These are phyloP conservation scores for Myotis yumanensis DNA, from an alignment of 2,113 vertebrate species.

Conservation along the genomic window DNA sequence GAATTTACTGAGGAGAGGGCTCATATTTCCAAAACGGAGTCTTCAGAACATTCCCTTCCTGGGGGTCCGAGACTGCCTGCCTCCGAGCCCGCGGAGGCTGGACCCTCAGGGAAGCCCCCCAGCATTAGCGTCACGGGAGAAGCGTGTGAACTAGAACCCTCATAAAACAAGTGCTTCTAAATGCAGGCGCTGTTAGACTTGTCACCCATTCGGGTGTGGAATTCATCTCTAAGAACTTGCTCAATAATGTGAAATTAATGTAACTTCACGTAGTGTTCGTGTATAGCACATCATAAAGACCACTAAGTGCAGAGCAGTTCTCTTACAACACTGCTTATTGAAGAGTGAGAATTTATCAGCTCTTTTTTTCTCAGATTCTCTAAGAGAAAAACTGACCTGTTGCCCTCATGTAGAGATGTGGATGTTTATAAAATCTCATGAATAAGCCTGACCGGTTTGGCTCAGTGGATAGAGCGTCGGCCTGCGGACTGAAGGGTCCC, in stretches of 20 bases:
- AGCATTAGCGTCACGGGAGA: not conserved
- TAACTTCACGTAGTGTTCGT: conserved; percentile 11
- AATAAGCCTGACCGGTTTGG: not conserved
- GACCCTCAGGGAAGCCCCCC: not conserved
- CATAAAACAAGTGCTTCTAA: conserved; percentile 50
- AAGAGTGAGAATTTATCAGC: not conserved
- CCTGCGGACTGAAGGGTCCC: too few relatives aligned
- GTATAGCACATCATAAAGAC: not conserved
- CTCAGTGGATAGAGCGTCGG: too few relatives aligned
- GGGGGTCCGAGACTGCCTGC: not conserved
- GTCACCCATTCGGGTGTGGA: conserved; percentile 32
- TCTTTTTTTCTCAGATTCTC: not conserved
- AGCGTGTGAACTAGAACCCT: not conserved
- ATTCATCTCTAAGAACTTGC: conserved; percentile 46
- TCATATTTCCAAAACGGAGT: conserved; percentile 1
- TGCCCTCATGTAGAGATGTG: not conserved
- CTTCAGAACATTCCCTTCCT: not conserved
- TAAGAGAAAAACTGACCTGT: not conserved
- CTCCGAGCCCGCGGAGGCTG: not conserved
- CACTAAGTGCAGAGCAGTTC: not conserved
- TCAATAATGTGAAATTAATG: conserved; percentile 45
- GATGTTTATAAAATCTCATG: conserved; percentile 34
- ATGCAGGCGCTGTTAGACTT: not conserved
- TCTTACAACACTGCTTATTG: not conserved
- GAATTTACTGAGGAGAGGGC: conserved; percentile 22